phyloP scores from a whole-genome alignment of 2,888 invertebrate species.

The Drosophila antonietae region DNA sequence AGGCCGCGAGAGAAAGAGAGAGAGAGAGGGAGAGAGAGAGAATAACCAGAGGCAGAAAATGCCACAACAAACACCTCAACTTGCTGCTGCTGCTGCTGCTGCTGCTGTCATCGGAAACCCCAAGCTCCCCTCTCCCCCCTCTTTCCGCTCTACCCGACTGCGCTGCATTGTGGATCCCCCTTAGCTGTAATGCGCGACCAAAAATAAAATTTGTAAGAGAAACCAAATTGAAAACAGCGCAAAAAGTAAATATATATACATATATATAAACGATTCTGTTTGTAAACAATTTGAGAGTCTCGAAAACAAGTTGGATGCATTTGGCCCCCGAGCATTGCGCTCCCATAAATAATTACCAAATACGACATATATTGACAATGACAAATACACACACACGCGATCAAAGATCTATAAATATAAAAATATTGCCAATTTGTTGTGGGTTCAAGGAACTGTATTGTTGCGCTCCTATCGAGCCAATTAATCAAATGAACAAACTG shows the following conservation, averaged over 20 bases:
- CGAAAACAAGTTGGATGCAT: slow-evolving; percentile 22
- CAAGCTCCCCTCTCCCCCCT: too few relatives aligned
- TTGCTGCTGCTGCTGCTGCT: slow-evolving; percentile 6
- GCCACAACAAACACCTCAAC: slow-evolving; percentile 46
- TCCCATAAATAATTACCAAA: slow-evolving; percentile 30
- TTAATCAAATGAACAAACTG: slow-evolving; percentile 35
- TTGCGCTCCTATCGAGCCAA: slow-evolving; percentile 22
- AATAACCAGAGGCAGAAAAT: slow-evolving; percentile 37
- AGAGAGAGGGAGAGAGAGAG: not conserved
- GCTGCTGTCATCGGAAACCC: slow-evolving; percentile 15
- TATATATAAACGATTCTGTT: slow-evolving; percentile 12
- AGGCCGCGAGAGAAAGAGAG: not conserved
- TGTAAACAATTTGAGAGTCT: slow-evolving; percentile 35
- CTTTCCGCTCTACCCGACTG: too few relatives aligned
- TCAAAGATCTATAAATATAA: slow-evolving; percentile 34
- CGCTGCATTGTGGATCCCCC: not conserved
- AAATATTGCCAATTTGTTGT: slow-evolving; percentile 38
- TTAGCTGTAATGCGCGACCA: not conserved
- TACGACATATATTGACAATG: slow-evolving; percentile 45
- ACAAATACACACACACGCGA: slow-evolving; percentile 38
- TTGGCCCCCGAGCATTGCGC: not conserved
- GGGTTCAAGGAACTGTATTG: slow-evolving; percentile 42
- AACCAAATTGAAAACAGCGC: not conserved
- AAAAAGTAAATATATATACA: not conserved
- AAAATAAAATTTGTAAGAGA: slow-evolving; percentile 33